Evolutionary conservation across 2,888 invertebrate genomes (phyloP).

Genomic region (Melitaea athalia): DNA sequence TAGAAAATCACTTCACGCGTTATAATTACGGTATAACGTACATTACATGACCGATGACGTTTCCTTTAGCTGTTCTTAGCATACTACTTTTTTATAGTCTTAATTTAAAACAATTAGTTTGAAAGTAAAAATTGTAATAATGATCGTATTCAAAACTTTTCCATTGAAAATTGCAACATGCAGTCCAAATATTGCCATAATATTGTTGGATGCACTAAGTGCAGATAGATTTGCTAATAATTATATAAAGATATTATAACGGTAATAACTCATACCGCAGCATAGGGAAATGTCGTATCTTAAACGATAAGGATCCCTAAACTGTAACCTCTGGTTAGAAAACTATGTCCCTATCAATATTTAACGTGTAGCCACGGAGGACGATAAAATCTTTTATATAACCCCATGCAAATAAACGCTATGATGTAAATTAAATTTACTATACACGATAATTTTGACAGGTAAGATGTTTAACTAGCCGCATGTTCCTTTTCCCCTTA

Average conservation of each 20-base stretch:
- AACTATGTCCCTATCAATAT: constrained; percentile 28
- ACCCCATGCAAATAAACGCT: constrained; percentile 32
- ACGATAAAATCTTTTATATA: constrained; percentile 32
- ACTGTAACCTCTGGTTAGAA: constrained; percentile 27
- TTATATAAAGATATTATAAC: constrained; percentile 1
- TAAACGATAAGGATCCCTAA: constrained; percentile 12
- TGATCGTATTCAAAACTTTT: no score
- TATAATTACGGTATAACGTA: constrained; percentile 33
- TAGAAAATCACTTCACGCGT: constrained; percentile 52
- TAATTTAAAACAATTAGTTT: no score
- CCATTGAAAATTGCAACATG: no score
- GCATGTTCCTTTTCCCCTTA: constrained; percentile 35
- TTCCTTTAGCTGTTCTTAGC: not conserved
- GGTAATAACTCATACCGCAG: not conserved
- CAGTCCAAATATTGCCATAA: no score
- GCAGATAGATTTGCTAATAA: not conserved
- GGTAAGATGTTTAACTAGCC: constrained; percentile 35
- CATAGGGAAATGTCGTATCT: constrained; percentile 19
- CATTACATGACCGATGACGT: not conserved
- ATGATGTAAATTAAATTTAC: constrained; percentile 37
- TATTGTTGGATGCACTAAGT: not conserved
- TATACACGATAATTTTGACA: constrained; percentile 39
- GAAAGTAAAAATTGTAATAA: no score
- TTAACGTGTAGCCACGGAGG: constrained; percentile 25
- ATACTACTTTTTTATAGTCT: no score